A percentile compares a stretch with the other conserved stretches of the same genome.
These are phyloP conservation scores for Cyrtodaria siliqua DNA, from an alignment of 2,888 invertebrate genomes.

Conservation along the genomic window DNA sequence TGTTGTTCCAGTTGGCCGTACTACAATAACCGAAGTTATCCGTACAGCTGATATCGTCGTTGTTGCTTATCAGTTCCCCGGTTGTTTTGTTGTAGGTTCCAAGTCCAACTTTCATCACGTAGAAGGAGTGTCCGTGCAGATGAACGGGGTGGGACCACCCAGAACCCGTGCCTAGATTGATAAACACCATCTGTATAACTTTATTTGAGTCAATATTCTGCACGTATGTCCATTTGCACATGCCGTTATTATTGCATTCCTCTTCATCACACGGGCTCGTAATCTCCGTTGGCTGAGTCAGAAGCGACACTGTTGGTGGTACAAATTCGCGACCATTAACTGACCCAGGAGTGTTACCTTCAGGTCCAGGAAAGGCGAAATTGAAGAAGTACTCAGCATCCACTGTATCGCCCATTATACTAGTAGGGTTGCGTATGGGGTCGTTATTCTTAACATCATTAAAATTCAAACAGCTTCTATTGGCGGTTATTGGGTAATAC, in stretches of 20 bases:
- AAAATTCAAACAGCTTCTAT: constrained; percentile 39
- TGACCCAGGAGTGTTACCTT: constrained; percentile 59
- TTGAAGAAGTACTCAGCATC: too few species aligned
- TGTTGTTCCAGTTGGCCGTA: constrained; percentile 36
- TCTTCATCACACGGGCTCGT: constrained; percentile 14
- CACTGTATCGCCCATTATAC: too few species aligned
- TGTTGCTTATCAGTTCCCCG: too few species aligned
- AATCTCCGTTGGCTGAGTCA: constrained; percentile 40
- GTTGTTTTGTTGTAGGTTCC: constrained; percentile 5
- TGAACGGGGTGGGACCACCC: constrained; percentile 75
- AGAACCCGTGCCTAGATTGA: constrained; percentile 63
- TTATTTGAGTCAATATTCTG: constrained; percentile 15
- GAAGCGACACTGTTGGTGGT: constrained; percentile 37
- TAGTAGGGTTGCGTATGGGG: constrained; percentile 10
- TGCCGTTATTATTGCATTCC: constrained; percentile 23
- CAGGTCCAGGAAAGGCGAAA: too few species aligned
- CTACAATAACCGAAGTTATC: constrained; percentile 40
- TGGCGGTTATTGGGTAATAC: background rate
- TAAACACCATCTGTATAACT: constrained; percentile 67
- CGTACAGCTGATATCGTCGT: constrained; percentile 25
- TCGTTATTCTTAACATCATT: constrained; percentile 46
- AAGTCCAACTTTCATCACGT: constrained; percentile 65
- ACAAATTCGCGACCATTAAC: constrained; percentile 62
- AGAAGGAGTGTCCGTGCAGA: constrained; percentile 77
- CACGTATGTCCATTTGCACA: constrained; percentile 67